phyloP scores from a whole-genome alignment of 2,113 vertebrate genomes.

The Candoia aspera region DNA sequence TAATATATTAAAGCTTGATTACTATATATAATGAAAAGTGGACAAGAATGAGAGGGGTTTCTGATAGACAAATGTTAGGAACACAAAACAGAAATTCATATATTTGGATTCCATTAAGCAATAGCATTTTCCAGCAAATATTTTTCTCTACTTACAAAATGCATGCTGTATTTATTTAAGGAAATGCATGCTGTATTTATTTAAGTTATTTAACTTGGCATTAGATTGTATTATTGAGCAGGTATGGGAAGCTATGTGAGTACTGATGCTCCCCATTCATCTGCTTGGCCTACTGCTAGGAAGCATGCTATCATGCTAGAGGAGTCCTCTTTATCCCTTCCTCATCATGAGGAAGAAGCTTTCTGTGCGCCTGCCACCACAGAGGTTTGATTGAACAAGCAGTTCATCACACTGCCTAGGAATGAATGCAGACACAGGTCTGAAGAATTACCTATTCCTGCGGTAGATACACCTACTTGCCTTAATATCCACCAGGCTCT shows the following conservation, averaged over 20 bases:
- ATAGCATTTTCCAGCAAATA: constrained; percentile 33
- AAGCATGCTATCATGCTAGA: not conserved
- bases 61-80: constrained; percentile 35
- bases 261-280: not conserved
- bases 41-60: constrained; percentile 44
- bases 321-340: not conserved
- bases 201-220: not conserved
- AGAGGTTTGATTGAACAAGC: not conserved
- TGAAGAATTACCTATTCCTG: not conserved
- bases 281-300: not conserved
- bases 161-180: not conserved
- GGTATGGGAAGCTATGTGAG: not conserved
- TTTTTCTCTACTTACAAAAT: not conserved
- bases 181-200: not conserved
- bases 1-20: constrained; percentile 32
- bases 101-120: constrained; percentile 35
- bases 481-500: not conserved
- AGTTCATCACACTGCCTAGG: not conserved
- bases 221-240: not conserved
- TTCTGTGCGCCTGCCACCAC: not conserved
- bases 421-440: not conserved
- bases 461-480: not conserved
- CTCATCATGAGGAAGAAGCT: not conserved
- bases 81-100: not conserved
- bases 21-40: constrained; percentile 42